Percentiles rank a stretch among this genome's conserved stretches.
Evolutionary conservation across 1,140 invertebrate genomes (phyloP).

Genomic region (Achatina immaculata): DNA sequence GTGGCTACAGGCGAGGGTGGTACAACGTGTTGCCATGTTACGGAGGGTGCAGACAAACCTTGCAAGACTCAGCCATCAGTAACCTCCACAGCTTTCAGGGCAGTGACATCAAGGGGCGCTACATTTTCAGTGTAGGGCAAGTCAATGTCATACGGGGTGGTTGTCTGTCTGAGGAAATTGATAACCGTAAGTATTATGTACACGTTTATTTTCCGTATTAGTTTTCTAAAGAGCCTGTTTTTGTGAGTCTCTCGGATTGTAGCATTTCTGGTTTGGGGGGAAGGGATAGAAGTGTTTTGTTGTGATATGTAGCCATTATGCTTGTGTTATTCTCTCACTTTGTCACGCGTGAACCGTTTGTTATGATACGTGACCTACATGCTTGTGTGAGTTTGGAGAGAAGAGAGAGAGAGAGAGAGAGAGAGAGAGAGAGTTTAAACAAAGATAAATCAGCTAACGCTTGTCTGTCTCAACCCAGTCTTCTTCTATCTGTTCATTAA

Average conservation of each 20-base stretch:
- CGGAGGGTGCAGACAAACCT: background rate
- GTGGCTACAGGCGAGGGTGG: constrained; percentile 50
- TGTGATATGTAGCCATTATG: too few species aligned
- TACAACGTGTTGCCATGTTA: constrained; percentile 44
- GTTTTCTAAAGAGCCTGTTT: background rate
- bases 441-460: too few species aligned
- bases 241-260: background rate
- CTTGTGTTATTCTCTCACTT: too few species aligned
- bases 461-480: too few species aligned
- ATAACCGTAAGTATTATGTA: constrained; percentile 36
- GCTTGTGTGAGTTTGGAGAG: too few species aligned
- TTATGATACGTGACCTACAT: too few species aligned
- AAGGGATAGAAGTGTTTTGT: too few species aligned
- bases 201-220: background rate
- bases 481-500: too few species aligned
- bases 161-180: constrained; percentile 36
- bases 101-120: constrained; percentile 50
- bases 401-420: too few species aligned
- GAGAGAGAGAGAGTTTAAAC: too few species aligned
- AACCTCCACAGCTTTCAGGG: constrained; percentile 37
- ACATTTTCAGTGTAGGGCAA: constrained; percentile 46
- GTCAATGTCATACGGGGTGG: constrained; percentile 48
- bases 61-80: constrained; percentile 14
- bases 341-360: too few species aligned
- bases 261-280: background rate